phyloP scores from a whole-genome alignment of 2,797 vertebrate species.

The Gambelia wislizenii region DNA sequence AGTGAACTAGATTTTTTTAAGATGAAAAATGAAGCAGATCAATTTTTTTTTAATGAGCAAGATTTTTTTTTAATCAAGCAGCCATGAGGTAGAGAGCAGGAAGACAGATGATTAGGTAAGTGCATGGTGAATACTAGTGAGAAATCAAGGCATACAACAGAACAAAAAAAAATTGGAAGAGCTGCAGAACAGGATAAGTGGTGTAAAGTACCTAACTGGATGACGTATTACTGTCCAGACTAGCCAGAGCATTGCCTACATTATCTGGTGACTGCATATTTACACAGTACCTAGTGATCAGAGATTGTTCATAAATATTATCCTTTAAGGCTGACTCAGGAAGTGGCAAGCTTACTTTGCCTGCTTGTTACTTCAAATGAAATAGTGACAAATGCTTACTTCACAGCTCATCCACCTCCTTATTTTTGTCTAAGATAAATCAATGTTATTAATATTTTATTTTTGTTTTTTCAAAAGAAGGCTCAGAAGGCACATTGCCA shows the following conservation, averaged over 20 bases:
- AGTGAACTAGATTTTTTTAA: too few species aligned
- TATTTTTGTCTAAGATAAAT: constrained; percentile 30
- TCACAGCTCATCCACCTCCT: constrained; percentile 40
- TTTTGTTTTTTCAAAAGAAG: not conserved
- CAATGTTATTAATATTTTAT: not conserved
- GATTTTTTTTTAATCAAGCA: not conserved
- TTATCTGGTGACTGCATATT: not conserved
- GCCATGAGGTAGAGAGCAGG: not conserved
- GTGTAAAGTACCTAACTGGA: not conserved
- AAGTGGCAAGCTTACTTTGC: constrained; percentile 3
- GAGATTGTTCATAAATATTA: not conserved
- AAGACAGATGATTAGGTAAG: not conserved
- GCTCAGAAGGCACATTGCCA: constrained; percentile 30
- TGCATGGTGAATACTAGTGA: not conserved
- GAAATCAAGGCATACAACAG: not conserved
- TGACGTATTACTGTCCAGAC: not conserved
- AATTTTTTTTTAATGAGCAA: too few species aligned
- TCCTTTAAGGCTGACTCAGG: not conserved
- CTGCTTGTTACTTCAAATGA: constrained; percentile 16
- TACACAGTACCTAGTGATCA: not conserved
- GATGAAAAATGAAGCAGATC: too few species aligned
- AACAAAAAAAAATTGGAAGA: not conserved
- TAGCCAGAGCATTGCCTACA: not conserved
- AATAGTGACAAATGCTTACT: constrained; percentile 8
- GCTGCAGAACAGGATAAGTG: not conserved